Conservation (phyloP, 2,888 invertebrate species). For the Trissonchulus latispiculum region DNA sequence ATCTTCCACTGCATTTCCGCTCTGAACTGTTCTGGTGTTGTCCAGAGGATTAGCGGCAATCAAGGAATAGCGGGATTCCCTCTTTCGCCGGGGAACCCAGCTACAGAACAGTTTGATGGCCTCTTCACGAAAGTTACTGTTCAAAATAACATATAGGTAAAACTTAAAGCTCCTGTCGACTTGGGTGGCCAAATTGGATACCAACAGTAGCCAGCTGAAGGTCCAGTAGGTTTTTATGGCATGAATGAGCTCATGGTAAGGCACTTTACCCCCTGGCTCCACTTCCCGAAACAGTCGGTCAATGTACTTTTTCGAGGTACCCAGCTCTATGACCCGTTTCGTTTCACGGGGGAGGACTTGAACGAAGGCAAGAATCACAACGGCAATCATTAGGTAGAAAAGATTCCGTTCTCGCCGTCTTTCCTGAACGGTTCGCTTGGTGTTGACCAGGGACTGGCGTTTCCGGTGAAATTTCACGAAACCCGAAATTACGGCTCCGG, state of each 20-base stretch:
- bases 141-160: conserved; percentile 6
- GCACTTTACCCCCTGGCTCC: background rate
- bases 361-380: conserved; percentile 4
- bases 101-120: background rate
- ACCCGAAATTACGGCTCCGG: conserved; percentile 5
- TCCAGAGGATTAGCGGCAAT: no score
- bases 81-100: background rate
- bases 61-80: no score
- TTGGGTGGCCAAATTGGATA: conserved; percentile 8
- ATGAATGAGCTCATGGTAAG: background rate
- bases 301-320: background rate
- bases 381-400: conserved; percentile 7
- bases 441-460: background rate
- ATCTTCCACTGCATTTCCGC: no score
- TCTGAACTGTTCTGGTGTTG: no score
- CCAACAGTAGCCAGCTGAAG: background rate
- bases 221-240: background rate
- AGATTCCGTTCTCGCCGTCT: background rate
- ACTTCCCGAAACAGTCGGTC: background rate
- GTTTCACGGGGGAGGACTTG: conserved; percentile 5
- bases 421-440: background rate
- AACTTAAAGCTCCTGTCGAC: conserved; percentile 13
- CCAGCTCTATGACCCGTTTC: background rate
- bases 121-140: conserved; percentile 5
- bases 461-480: background rate